Evolutionary conservation across 2,888 invertebrate genomes (phyloP).

Genomic region (Chironomus tentans): DNA sequence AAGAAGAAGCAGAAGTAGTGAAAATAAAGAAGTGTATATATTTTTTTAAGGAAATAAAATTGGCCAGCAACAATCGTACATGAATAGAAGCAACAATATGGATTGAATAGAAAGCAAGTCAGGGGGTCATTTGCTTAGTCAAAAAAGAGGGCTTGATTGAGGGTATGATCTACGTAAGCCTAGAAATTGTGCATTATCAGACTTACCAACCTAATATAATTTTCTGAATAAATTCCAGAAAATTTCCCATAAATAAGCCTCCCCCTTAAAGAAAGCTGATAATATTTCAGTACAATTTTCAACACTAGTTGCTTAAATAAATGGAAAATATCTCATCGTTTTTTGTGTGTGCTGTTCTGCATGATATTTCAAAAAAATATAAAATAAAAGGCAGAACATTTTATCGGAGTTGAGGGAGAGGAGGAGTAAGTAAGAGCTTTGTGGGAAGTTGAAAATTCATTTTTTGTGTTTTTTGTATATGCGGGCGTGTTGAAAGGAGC

Average conservation of each 20-base stretch:
- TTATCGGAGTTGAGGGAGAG: not conserved
- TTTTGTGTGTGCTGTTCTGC: not conserved
- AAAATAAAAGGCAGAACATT: not conserved
- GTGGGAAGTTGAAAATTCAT: not conserved
- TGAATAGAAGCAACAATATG: not conserved
- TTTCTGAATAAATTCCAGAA: no score
- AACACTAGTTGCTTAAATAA: slow-evolving; percentile 27
- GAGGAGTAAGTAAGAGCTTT: not conserved
- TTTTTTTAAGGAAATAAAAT: slow-evolving; percentile 12
- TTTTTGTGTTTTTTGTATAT: not conserved
- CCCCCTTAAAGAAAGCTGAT: no score
- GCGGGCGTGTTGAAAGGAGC: not conserved
- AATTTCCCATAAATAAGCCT: no score
- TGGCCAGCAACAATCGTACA: slow-evolving; percentile 15
- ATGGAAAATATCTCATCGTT: slow-evolving; percentile 15
- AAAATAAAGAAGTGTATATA: not conserved
- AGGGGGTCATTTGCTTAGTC: not conserved
- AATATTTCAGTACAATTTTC: slow-evolving; percentile 9
- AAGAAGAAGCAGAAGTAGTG: no score
- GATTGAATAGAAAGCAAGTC: not conserved
- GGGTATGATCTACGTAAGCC: no score
- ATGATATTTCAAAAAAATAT: not conserved
- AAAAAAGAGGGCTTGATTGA: no score
- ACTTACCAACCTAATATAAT: no score
- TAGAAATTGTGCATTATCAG: no score